phyloP scores from a whole-genome alignment of 2,888 invertebrate species.

The Cylloceria caligata region DNA sequence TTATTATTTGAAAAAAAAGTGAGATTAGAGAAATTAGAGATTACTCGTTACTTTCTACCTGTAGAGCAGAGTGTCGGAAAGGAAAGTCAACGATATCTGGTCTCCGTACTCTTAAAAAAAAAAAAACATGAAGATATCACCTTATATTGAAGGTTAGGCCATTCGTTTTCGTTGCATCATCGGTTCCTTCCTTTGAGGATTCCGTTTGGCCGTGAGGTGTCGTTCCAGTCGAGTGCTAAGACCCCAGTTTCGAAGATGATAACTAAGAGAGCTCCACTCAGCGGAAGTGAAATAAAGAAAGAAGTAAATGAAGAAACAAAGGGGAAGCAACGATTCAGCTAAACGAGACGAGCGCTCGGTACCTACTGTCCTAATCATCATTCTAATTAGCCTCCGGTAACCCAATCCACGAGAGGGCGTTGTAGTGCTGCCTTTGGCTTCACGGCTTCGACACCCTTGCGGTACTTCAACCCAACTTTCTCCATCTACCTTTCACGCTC shows the following conservation, averaged over 20 bases:
- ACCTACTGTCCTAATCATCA: slow-evolving; percentile 77
- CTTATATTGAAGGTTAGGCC: not conserved
- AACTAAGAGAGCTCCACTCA: not conserved
- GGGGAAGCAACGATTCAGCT: slow-evolving; percentile 28
- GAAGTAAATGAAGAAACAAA: not conserved
- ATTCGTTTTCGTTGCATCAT: not conserved
- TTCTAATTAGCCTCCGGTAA: slow-evolving; percentile 82
- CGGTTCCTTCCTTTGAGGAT: not conserved
- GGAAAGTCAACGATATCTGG: not conserved
- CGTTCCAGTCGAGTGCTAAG: not conserved
- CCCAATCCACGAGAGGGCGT: slow-evolving; percentile 77
- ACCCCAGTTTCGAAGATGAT: not conserved
- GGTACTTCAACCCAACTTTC: slow-evolving; percentile 64
- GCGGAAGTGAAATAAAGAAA: slow-evolving; percentile 3
- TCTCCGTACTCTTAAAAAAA: not conserved
- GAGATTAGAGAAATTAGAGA: too few species aligned
- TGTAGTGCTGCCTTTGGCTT: slow-evolving; percentile 62
- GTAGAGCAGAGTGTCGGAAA: not conserved
- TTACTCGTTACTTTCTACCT: too few species aligned
- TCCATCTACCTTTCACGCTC: slow-evolving; percentile 64
- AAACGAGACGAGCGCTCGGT: slow-evolving; percentile 26
- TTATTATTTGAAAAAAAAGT: too few species aligned
- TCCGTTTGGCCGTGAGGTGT: not conserved
- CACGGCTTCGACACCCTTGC: slow-evolving; percentile 39
- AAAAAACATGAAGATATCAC: not conserved